These are phyloP conservation scores for Trichogramma pretiosum DNA, from an alignment of 1,140 invertebrate genomes.

Conservation along the genomic window DNA sequence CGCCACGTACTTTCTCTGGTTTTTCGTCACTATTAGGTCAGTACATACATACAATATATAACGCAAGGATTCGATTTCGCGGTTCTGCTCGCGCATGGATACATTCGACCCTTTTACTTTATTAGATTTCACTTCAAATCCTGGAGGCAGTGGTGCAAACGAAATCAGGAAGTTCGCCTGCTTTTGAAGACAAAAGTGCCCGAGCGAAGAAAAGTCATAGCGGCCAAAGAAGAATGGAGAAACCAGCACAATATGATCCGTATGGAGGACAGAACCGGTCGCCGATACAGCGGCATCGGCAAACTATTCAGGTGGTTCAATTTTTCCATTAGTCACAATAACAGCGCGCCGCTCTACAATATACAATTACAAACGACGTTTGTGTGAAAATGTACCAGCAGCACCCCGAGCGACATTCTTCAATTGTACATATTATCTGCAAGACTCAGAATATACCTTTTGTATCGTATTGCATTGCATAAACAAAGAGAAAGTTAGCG, in stretches of 20 bases:
- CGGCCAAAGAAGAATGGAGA: conserved; percentile 6
- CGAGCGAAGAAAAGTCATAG: neutral
- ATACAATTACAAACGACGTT: conserved; percentile 23
- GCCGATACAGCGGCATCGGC: neutral
- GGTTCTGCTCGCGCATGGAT: too few relatives aligned
- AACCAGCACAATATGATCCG: neutral
- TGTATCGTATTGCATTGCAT: too few relatives aligned
- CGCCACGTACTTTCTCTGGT: conserved; percentile 37
- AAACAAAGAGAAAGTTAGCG: too few relatives aligned
- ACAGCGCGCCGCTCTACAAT: conserved; percentile 16
- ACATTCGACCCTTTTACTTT: too few relatives aligned
- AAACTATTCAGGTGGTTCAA: conserved; percentile 14
- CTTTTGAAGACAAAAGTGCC: conserved; percentile 21
- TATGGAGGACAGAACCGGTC: too few relatives aligned
- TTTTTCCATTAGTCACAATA: conserved; percentile 3
- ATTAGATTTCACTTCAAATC: conserved; percentile 34
- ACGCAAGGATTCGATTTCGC: too few relatives aligned
- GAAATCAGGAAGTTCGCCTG: conserved; percentile 32
- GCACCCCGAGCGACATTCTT: too few relatives aligned
- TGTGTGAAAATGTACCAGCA: conserved; percentile 19
- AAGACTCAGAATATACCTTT: too few relatives aligned
- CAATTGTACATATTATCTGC: too few relatives aligned
- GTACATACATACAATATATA: too few relatives aligned
- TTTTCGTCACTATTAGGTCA: conserved; percentile 37
- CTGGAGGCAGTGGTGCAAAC: conserved; percentile 28